phyloP scores from a whole-genome alignment of 2,113 vertebrate genomes.

The Rhineura floridana region DNA sequence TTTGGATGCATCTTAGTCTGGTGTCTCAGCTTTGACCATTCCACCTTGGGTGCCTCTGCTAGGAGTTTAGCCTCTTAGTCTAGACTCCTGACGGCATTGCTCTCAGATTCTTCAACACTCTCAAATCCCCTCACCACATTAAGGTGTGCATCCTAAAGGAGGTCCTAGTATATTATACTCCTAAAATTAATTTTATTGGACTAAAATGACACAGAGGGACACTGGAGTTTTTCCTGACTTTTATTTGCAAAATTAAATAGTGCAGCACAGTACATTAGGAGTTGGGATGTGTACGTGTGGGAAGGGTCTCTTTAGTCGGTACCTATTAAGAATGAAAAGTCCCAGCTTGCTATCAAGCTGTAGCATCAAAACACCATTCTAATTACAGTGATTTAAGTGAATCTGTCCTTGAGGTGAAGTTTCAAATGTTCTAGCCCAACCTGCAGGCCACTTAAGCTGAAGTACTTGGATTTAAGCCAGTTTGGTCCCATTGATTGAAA shows the following conservation, averaged over 20 bases:
- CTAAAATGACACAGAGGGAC: background rate
- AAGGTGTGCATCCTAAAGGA: too few species aligned
- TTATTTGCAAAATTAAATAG: conserved; percentile 9
- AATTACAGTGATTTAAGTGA: conserved; percentile 34
- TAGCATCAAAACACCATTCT: conserved; percentile 27
- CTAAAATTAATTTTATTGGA: background rate
- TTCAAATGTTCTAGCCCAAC: conserved; percentile 9
- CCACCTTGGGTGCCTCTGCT: too few species aligned
- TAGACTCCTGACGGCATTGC: too few species aligned
- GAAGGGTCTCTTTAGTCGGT: background rate
- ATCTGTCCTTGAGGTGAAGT: conserved; percentile 32
- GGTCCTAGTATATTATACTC: background rate
- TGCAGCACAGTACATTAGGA: background rate
- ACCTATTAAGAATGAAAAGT: conserved; percentile 20
- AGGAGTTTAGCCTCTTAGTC: too few species aligned
- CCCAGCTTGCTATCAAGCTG: conserved; percentile 12
- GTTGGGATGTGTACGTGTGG: background rate
- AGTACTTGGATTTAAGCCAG: conserved; percentile 27
- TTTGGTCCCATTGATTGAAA: conserved; percentile 23
- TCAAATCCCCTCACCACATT: too few species aligned
- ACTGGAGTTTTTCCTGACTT: background rate
- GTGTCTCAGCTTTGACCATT: too few species aligned
- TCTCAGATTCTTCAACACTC: too few species aligned
- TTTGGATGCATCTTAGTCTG: too few species aligned
- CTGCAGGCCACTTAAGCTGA: conserved; percentile 19